Evolutionary conservation across 2,888 invertebrate genomes (phyloP).

Genomic region (Drosophila neotestacea): DNA sequence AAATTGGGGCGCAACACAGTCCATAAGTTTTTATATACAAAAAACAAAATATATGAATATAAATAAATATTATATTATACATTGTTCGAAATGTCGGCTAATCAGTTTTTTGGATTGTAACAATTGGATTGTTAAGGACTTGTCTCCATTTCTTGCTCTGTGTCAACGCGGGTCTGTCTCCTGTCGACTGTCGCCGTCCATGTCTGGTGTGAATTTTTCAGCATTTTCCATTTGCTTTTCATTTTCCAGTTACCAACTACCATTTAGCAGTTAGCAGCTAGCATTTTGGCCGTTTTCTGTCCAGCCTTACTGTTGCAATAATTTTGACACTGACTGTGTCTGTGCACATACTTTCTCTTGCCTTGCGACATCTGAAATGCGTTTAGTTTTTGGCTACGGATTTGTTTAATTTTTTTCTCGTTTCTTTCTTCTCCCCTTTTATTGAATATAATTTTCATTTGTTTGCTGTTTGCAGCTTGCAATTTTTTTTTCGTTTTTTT

Average conservation of each 20-base stretch:
- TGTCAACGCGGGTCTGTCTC: slow-evolving; percentile 19
- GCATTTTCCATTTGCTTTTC: slow-evolving; percentile 38
- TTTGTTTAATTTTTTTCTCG: slow-evolving; percentile 18
- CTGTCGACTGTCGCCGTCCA: slow-evolving; percentile 19
- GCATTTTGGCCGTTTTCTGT: slow-evolving; percentile 26
- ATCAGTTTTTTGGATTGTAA: slow-evolving; percentile 23
- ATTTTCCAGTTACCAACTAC: slow-evolving; percentile 7
- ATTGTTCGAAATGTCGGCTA: slow-evolving; percentile 11
- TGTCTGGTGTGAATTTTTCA: slow-evolving; percentile 51
- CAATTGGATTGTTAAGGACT: slow-evolving; percentile 35
- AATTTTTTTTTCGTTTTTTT: background rate
- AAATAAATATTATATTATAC: too few relatives aligned
- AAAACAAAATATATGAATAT: too few relatives aligned
- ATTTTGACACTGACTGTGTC: slow-evolving; percentile 75
- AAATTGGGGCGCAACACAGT: too few relatives aligned
- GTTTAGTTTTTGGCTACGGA: slow-evolving; percentile 30
- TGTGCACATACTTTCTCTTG: slow-evolving; percentile 32
- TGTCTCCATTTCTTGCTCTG: slow-evolving; percentile 11
- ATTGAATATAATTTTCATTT: slow-evolving; percentile 31
- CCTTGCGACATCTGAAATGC: slow-evolving; percentile 37
- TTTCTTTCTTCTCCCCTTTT: slow-evolving; percentile 13
- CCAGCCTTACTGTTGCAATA: slow-evolving; percentile 55
- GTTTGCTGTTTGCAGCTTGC: slow-evolving; percentile 20
- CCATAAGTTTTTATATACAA: too few relatives aligned
- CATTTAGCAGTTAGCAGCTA: slow-evolving; percentile 2